Base-by-base conservation (phyloP, 2,113 vertebrate genomes). In the Pimephales promelas region DNA sequence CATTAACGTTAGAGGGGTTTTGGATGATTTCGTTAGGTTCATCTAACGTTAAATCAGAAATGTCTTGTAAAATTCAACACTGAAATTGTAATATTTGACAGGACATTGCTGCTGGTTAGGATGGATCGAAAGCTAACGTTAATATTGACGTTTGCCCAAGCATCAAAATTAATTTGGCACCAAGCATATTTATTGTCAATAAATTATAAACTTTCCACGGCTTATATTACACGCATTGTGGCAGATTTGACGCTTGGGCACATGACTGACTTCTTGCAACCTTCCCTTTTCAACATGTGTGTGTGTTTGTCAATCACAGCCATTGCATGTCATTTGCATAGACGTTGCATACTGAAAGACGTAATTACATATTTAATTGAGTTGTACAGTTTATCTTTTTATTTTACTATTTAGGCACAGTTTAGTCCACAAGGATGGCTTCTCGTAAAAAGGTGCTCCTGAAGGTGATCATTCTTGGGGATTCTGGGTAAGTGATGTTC, bases 391-490 rank as follows among this genome's bases (percentile, higher is more conserved):
- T 20, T 1, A 20, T 66, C 8, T 68, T 68, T 34, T 52, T 56
- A 4, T 54, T 79, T 10, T 62, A 16, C 49, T 49, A 10, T 52
- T 72, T 59, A 81, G 49, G 59, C 20, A 66, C 68, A 45, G 31
- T 61, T 62, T 68, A 52, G 61, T 75, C 59, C 59, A 72, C 14
- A 57, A 76, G 47, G 62, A 90, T 90, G 89, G 83, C 89, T 24
- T 89, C 86, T 45, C 81, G 89, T 54, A 90, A 90, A 82, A 90
- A 90, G 88, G 89, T 90, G 28, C 72, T 90, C 7, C 74, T 90
- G 52, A 90, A 90, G 81, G 89, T 90, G 54, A 90, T 90, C 59
- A 89, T 90, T 26, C 73, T 90, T 5, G 89, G 89, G 45, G 89
- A 90, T 61, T 88, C 89, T 22, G 89, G 89, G 89, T 90, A 61